Conservation (phyloP, 2,113 vertebrate genomes). For the Setophaga coronata region DNA sequence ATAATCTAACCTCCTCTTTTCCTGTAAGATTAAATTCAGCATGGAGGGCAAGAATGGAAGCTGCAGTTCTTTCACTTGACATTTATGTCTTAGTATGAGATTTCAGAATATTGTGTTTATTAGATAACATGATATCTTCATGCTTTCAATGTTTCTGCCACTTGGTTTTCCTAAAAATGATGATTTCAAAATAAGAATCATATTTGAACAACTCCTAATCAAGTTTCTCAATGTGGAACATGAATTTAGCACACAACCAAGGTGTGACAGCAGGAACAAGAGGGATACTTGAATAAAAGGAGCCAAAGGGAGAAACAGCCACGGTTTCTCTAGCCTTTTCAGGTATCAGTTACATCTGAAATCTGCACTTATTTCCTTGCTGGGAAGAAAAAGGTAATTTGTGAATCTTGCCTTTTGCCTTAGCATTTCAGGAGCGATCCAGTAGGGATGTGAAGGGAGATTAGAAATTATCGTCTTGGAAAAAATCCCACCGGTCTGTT, state of each 20-base stretch:
- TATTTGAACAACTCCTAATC: neutral
- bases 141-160: neutral
- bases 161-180: neutral
- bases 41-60: conserved; percentile 3
- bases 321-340: neutral
- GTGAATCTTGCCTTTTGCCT: neutral
- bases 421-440: neutral
- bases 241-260: neutral
- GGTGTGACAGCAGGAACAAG: neutral
- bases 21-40: neutral
- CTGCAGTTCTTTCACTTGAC: neutral
- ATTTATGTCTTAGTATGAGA: neutral
- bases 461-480: neutral
- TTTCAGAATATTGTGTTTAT: conserved; percentile 20
- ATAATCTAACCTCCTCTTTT: conserved; percentile 18
- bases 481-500: neutral
- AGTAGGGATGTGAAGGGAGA: neutral
- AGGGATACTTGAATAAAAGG: neutral
- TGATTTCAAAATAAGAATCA: neutral
- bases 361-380: neutral
- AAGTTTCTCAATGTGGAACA: neutral
- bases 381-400: neutral
- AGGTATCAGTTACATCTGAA: neutral
- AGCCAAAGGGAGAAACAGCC: neutral
- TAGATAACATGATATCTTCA: neutral